phyloP scores from a whole-genome alignment of 2,797 vertebrate species.

The Telmatherina bonti region DNA sequence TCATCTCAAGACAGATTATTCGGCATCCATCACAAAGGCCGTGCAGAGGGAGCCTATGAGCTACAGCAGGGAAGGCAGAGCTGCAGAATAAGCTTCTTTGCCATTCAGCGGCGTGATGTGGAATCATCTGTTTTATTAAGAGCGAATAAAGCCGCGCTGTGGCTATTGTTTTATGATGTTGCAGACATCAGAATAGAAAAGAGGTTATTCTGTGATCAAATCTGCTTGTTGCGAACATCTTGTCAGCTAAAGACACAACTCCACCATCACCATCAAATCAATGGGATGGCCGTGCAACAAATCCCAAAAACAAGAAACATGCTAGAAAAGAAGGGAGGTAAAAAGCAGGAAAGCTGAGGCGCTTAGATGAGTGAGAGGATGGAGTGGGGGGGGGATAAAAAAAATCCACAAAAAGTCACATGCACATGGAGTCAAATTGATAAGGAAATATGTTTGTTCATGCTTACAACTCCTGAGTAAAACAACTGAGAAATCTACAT shows the following conservation, averaged over 20 bases:
- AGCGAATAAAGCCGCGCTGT: conserved; percentile 37
- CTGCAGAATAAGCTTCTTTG: conserved; percentile 74
- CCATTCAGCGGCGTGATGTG: conserved; percentile 56
- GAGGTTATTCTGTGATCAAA: conserved; percentile 50
- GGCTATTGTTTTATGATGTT: conserved; percentile 56
- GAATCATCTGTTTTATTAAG: conserved; percentile 53
- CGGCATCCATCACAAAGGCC: conserved; percentile 70
- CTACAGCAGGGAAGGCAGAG: conserved; percentile 60
- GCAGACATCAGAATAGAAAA: conserved; percentile 46
- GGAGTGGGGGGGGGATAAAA: conserved; percentile 19
- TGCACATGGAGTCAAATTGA: conserved; percentile 57
- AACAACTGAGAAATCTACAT: conserved; percentile 7
- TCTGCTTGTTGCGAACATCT: conserved; percentile 46
- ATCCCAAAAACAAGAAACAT: conserved; percentile 33
- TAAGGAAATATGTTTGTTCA: conserved; percentile 41
- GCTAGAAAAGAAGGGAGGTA: conserved; percentile 26
- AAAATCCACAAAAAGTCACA: conserved; percentile 42
- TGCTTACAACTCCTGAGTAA: conserved; percentile 31
- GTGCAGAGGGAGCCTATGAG: conserved; percentile 58
- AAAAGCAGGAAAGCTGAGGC: conserved; percentile 33
- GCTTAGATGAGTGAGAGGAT: conserved; percentile 42
- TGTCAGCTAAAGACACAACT: conserved; percentile 67
- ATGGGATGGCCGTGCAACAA: conserved; percentile 62
- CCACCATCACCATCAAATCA: conserved; percentile 63
- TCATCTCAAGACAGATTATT: conserved; percentile 77